Evolutionary conservation across 2,113 vertebrate genomes (phyloP), one percentile per base, ranked within the genome.

Genomic region (Clinocottus analis): DNA sequence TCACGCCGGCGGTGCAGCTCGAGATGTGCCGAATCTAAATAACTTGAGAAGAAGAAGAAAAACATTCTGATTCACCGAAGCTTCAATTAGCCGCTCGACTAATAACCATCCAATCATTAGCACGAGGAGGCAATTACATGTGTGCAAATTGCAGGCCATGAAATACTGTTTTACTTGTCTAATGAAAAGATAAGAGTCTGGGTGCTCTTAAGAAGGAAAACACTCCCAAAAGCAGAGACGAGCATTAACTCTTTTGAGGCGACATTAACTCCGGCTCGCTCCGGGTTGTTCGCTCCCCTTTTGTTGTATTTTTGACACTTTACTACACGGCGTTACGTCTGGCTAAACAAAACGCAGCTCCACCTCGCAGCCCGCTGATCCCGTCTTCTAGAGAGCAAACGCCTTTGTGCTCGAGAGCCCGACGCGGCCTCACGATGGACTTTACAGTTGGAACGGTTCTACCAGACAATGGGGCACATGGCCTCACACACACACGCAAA

Each of bases 31-130:
- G 53, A 59, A 75, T 73, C 66, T 37, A 43, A 81, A 72, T 60
- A 86, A 88, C 60, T 35, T 74, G 13, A 49, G 7, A n/a, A 49
- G 1, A 21, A 6, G n/a, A n/a, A n/a, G 29, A 59, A 64, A 68
- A 70, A 75, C 77, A 76, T 67, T 80, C 74, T 33, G 67, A 60
- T 74, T 61, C 72, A 62, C 49, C 41, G 37, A 79, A 39, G 84
- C 79, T 75, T 90, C 80, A 84, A 92, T 90, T 85, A 83, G 82
- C 74, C 23, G 70, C 72, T 76, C 16, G 11, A 37, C 75, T 85
- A 85, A 92, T 79, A 89, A 82, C 81, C 83, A 56, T 76, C 71
- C 76, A 55, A 55, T 88, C 84, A 84, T 89, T 90, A 80, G 69
- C 62, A 47, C 72, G 17, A 39, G 68, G 31, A 74, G 61, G 81